A percentile compares a stretch with the other conserved stretches of the same genome.
These are phyloP conservation scores for Gallinago nigripennis DNA, from an alignment of 2,797 vertebrate species.

Conservation along the genomic window DNA sequence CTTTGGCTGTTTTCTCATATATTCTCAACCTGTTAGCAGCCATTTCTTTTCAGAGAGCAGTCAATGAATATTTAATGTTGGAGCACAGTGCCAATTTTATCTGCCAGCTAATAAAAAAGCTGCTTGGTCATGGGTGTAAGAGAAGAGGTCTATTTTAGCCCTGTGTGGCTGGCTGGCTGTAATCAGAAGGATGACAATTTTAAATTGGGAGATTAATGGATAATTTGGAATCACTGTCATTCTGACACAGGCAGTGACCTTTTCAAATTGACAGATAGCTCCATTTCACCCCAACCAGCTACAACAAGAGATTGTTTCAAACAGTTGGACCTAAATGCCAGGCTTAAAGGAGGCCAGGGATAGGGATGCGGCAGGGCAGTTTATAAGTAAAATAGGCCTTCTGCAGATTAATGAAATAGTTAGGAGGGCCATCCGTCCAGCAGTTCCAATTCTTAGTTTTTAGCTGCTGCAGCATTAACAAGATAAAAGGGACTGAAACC, in stretches of 20 bases:
- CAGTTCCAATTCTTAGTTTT: neutral
- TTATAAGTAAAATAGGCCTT: neutral
- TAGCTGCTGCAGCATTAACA: neutral
- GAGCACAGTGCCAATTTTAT: constrained; percentile 38
- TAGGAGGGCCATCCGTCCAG: neutral
- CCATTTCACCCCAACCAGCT: constrained; percentile 73
- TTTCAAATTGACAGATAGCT: constrained; percentile 86
- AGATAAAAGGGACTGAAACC: neutral
- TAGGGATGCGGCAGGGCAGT: neutral
- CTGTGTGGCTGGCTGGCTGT: constrained; percentile 40
- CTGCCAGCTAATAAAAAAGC: constrained; percentile 70
- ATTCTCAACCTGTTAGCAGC: constrained; percentile 53
- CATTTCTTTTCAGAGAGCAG: constrained; percentile 24
- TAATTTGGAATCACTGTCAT: constrained; percentile 76
- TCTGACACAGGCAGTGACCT: constrained; percentile 80
- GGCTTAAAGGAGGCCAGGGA: neutral
- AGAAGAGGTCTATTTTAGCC: constrained; percentile 44
- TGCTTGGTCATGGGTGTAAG: constrained; percentile 44
- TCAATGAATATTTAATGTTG: constrained; percentile 71
- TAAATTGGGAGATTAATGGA: constrained; percentile 80
- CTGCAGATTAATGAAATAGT: neutral
- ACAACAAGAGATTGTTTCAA: constrained; percentile 54
- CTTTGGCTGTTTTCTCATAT: constrained; percentile 60
- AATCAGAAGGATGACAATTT: constrained; percentile 77
- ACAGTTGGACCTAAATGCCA: constrained; percentile 42